These are phyloP conservation scores for Tachycineta bicolor DNA, from an alignment of 2,113 vertebrate genomes.

Conservation along the genomic window DNA sequence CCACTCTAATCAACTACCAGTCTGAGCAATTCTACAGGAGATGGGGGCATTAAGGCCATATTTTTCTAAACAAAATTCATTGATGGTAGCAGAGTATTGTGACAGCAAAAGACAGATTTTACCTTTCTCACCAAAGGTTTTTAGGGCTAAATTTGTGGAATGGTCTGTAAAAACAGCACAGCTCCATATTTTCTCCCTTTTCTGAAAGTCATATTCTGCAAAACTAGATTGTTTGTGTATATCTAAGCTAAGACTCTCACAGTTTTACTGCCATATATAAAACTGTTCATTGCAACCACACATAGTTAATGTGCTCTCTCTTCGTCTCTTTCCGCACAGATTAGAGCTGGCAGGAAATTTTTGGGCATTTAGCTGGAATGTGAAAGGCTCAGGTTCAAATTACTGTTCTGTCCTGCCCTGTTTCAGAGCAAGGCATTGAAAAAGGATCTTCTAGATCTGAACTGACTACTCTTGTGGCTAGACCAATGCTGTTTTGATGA, in stretches of 20 bases:
- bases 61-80: slow-evolving; percentile 86
- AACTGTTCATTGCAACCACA: slow-evolving; percentile 11
- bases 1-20: slow-evolving; percentile 85
- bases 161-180: slow-evolving; percentile 2
- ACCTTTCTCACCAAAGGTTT: slow-evolving; percentile 68
- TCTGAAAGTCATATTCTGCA: not conserved
- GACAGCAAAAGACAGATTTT: slow-evolving; percentile 78
- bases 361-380: slow-evolving; percentile 38
- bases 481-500: not conserved
- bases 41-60: slow-evolving; percentile 81
- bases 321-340: not conserved
- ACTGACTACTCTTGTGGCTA: not conserved
- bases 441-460: not conserved
- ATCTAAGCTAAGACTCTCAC: slow-evolving; percentile 17
- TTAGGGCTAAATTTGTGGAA: slow-evolving; percentile 24
- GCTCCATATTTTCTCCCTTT: not conserved
- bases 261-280: slow-evolving; percentile 38
- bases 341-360: slow-evolving; percentile 30
- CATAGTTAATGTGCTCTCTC: not conserved
- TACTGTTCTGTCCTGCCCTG: not conserved
- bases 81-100: slow-evolving; percentile 78
- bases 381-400: slow-evolving; percentile 35
- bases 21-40: slow-evolving; percentile 83
- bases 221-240: not conserved
- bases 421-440: not conserved